Evolutionary conservation across 2,113 vertebrate species (phyloP).

Genomic region (Monarcha castaneiventris): DNA sequence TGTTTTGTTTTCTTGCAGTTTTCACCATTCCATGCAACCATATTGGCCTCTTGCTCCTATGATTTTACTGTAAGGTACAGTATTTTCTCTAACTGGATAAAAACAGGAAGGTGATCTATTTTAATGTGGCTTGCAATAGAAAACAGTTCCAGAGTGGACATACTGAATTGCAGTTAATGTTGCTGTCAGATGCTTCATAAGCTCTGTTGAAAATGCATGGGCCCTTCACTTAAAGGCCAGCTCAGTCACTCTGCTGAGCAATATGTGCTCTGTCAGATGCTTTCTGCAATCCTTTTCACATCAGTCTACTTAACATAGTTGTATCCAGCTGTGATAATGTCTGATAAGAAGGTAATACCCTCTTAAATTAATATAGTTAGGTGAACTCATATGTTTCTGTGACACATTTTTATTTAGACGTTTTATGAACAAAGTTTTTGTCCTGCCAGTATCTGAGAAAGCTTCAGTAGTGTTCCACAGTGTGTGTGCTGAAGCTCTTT

Average conservation of each 20-base stretch:
- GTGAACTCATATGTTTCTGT: background rate
- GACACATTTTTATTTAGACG: background rate
- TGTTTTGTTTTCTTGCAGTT: conserved; percentile 79
- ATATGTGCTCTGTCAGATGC: background rate
- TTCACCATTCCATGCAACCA: conserved; percentile 84
- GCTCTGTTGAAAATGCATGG: background rate
- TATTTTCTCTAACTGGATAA: conserved; percentile 10
- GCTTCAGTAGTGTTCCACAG: background rate
- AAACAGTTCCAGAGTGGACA: background rate
- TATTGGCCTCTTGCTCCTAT: conserved; percentile 93
- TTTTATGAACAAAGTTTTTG: background rate
- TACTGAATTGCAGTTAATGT: background rate
- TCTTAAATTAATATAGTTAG: background rate
- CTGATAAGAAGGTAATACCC: background rate
- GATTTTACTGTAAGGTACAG: conserved; percentile 95
- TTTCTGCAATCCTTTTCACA: background rate
- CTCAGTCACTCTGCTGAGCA: background rate
- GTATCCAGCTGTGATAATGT: background rate
- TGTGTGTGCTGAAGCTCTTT: background rate
- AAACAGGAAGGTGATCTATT: background rate
- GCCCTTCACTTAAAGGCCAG: background rate
- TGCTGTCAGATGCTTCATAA: background rate
- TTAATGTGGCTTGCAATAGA: background rate
- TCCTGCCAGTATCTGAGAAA: background rate
- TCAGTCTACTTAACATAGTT: background rate